Base-by-base conservation (phyloP, 2,113 vertebrate genomes). In the Anolis sagrei region DNA sequence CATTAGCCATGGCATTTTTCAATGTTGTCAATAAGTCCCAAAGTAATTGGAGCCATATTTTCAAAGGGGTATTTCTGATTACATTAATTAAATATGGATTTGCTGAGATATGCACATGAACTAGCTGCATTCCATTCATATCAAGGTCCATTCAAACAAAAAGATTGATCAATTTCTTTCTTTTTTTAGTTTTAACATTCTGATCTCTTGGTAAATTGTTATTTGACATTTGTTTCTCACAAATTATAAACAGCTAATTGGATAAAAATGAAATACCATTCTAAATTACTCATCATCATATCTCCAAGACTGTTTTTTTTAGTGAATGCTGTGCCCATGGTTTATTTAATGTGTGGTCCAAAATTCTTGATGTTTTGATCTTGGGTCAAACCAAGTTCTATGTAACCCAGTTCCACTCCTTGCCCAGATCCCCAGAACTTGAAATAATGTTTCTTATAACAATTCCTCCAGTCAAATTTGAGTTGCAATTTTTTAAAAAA, bases 41-140 rank as follows among this genome's bases (percentile, higher is more conserved):
- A 13, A n/a, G 27, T 85, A 85, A 85, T 79, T 85, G 83, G 64
- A 78, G 49, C 72, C 34, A 70, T n/a, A 58, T 58, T 78, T 72
- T 78, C 83, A 70, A 77, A 69, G 4, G 66, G 66, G 49, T 34
- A 78, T 78, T 85, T 78, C 76, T 85, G 68, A 49, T 72, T 78
- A 70, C 25, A 23, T 69, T 85, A 34, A 85, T 85, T 78, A 85
- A 85, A 85, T 85, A 78, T 70, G 64, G 49, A 78, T 61, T 49
- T 32, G 27, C 51, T 49, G 61, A 49, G 32, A 51, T 76, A 7
- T 39, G 32, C 66, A 72, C 14, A n/a, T 6, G 18, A 79, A 68
- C 32, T 58, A 72, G 32, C 34, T 5, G 5, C 0, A 49, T 39
- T 70, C 25, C 6, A 7, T 61, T 61, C 25, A 27, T 78, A 49